Evolutionary conservation across 1,140 invertebrate genomes (phyloP), one percentile per base, ranked within the genome.

Genomic region (Pseudomyrmex flavicornis): DNA sequence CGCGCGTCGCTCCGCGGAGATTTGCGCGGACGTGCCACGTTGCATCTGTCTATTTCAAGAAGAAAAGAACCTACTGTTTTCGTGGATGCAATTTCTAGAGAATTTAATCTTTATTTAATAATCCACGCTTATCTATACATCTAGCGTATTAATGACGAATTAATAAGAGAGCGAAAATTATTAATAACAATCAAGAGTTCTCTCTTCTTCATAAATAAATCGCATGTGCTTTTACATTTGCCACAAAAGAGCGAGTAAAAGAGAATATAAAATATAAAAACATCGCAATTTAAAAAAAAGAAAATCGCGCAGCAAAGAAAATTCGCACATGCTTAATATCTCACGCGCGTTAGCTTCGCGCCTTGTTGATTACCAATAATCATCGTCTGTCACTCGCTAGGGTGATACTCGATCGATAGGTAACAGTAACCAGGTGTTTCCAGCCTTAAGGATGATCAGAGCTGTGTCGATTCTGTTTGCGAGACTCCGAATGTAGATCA

Each of bases 1-100:
- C 89, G 91, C 88, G 89, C 91, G 88, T 89, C 85, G 88, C 82
- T 90, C 91, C 84, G 85, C 87, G 87, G 87, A 88, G 87, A 70
- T 85, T 85, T 46, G 86, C 87, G 83, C 87, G 87, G 87, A 88
- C 83, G 73, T 85, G 69, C 63, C 86, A 88, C 59, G 83, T 88
- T 59, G 83, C 56, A 73, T 85, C 76, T 89, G 65, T 83, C 82
- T 77, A 77, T 61, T 76, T 87, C 87, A 79, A 88, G 87, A 88
- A 86, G 83, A 70, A 86, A 69, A 83, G 87, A 88, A 2, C 77
- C 75, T 50, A 13, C 75, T 75, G 74, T 46, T 77, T 79, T n/a
- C 52, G 26, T 56, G 10, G 8, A 22, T n/a, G 52, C n/a, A 22
- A 17, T 58, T 17, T 8, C 22, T 12, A 44, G 20, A 59, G 2